Percentiles rank a stretch among this genome's conserved stretches.
Evolutionary conservation across 1,140 invertebrate species (phyloP).

Genomic region (Propsilocerus akamusi): DNA sequence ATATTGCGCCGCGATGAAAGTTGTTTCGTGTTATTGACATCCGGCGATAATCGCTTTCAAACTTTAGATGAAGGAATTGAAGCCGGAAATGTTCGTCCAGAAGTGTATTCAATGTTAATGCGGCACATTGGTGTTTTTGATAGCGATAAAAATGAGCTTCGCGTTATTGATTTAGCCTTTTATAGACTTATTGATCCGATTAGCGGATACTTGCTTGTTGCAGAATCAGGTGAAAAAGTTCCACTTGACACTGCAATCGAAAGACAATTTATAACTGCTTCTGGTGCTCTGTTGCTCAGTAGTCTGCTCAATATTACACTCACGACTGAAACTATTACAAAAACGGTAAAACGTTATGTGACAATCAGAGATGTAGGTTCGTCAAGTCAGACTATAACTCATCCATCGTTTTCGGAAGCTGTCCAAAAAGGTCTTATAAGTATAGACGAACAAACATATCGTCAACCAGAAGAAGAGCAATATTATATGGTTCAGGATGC

Average conservation of each 20-base stretch:
- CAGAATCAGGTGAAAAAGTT: slow-evolving; percentile 44
- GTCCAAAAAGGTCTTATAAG: slow-evolving; percentile 55
- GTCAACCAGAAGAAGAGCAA: slow-evolving; percentile 46
- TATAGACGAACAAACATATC: slow-evolving; percentile 49
- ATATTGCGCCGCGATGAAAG: slow-evolving; percentile 47
- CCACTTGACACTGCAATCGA: slow-evolving; percentile 65
- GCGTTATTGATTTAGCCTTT: slow-evolving; percentile 61
- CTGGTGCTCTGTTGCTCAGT: slow-evolving; percentile 59
- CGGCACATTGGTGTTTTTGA: slow-evolving; percentile 55
- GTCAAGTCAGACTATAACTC: slow-evolving; percentile 31
- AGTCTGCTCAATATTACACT: slow-evolving; percentile 59
- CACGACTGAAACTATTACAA: slow-evolving; percentile 60
- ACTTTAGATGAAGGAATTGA: slow-evolving; percentile 42
- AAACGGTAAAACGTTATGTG: slow-evolving; percentile 49
- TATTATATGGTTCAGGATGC: slow-evolving; percentile 58
- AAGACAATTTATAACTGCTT: slow-evolving; percentile 52
- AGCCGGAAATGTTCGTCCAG: slow-evolving; percentile 38
- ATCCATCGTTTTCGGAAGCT: slow-evolving; percentile 51
- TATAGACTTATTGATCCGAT: slow-evolving; percentile 60
- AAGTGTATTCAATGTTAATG: slow-evolving; percentile 60
- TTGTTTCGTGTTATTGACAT: slow-evolving; percentile 47
- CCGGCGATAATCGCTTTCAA: slow-evolving; percentile 46
- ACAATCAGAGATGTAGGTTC: slow-evolving; percentile 41
- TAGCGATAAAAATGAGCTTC: slow-evolving; percentile 40
- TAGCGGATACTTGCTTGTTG: slow-evolving; percentile 60